Base-by-base conservation (phyloP, 2,888 invertebrate species). In the Timandra comae region DNA sequence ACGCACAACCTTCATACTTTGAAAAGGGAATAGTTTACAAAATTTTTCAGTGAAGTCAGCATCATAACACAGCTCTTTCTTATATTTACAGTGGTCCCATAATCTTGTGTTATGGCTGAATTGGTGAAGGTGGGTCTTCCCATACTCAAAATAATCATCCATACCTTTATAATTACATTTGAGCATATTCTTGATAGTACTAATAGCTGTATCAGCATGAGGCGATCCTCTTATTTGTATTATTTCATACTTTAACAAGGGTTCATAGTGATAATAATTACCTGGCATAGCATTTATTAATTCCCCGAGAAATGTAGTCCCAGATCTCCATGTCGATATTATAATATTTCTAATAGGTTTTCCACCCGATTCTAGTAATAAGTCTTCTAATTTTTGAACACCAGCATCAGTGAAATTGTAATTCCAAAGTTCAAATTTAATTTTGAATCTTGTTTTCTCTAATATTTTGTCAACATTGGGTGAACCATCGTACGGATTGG, bases 211-310 rank as follows among this genome's bases (percentile, higher is more conserved):
- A 23, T 88, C 86, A n/a, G 91, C 89, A 28, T 91, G 77, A 2
- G 92, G 91, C 11, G 91, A 88, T 5, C 91, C 92, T 54, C 95
- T 88, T 36, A 95, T 91, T 84, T 94, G 94, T 46, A 91, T 87
- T 50, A 95, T 94, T 41, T 92, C 93, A 75, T 92, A 93, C 61
- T 93, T 91, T 38, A 95, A 81, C 40, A 96, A 79, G 19, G 96
- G 96, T 73, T 97, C 96, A 65, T 96, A 96, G 68, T 96, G 95
- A 78, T 96, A 96, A 75, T 89, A 96, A 69, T 93, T 96, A 16
- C 91, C 95, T 9, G 96, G 95, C 66, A 95, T 89, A 12, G 94
- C 88, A 68, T 94, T 94, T 27, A 96, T 69, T 25, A 95, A 89
- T 61, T 95, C 95, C 32, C 95, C 96, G 30, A 96, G 86, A 69